Conservation (phyloP, 2,888 invertebrate species). For the Polyommatus icarus region DNA sequence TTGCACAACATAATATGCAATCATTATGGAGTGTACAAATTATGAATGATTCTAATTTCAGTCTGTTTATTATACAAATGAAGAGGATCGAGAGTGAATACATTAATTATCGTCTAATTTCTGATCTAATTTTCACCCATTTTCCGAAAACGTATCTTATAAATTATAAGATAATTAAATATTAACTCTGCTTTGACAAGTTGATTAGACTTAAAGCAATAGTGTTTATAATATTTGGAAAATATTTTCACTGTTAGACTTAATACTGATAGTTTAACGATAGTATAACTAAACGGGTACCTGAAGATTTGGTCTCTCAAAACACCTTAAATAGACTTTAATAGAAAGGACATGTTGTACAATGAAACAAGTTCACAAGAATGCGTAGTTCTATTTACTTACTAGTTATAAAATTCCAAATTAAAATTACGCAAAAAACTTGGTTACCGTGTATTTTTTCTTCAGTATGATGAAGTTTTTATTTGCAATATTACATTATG, state of each 20-base stretch:
- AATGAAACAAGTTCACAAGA: no score
- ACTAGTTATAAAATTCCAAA: neutral
- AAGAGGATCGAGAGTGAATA: constrained; percentile 1
- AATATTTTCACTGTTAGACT: no score
- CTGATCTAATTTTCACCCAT: neutral
- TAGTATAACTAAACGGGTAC: no score
- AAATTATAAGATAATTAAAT: neutral
- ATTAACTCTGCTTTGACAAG: neutral
- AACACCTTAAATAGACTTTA: no score
- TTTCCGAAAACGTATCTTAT: neutral
- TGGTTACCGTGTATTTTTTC: neutral
- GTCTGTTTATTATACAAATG: constrained; percentile 26
- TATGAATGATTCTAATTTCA: constrained; percentile 26
- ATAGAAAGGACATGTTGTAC: no score
- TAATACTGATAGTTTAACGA: no score
- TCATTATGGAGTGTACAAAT: constrained; percentile 12
- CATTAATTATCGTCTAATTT: neutral
- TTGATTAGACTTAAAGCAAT: neutral
- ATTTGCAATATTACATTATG: neutral
- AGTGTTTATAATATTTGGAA: no score
- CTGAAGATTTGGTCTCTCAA: no score
- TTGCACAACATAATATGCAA: constrained; percentile 28
- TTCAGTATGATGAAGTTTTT: neutral
- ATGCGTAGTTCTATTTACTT: neutral
- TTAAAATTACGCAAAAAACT: neutral